A percentile compares a stretch with the other conserved stretches of the same genome.
Evolutionary conservation across 1,140 invertebrate species (phyloP).

Genomic region (Drosophila hydei): DNA sequence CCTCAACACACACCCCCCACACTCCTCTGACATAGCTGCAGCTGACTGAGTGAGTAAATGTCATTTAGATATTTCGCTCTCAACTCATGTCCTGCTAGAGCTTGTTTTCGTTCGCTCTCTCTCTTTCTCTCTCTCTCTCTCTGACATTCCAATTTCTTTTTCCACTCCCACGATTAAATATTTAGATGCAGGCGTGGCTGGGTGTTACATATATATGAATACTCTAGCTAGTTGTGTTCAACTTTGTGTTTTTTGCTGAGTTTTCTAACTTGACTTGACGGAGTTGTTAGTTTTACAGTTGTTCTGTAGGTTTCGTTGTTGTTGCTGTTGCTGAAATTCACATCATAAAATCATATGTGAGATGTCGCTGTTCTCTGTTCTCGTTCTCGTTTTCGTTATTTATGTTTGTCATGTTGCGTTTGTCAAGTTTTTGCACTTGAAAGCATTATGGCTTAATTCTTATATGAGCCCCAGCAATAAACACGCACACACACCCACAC

Average conservation of each 20-base stretch:
- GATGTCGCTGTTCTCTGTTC: slow-evolving; percentile 20
- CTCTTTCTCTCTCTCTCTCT: slow-evolving; percentile 39
- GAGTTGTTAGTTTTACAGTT: slow-evolving; percentile 76
- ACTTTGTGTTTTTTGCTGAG: slow-evolving; percentile 51
- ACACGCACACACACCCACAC: slow-evolving; percentile 13
- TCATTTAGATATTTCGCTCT: slow-evolving; percentile 74
- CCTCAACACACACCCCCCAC: not conserved
- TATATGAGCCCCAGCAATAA: slow-evolving; percentile 60
- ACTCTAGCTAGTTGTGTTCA: not conserved
- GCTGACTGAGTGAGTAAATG: slow-evolving; percentile 74
- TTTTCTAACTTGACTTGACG: slow-evolving; percentile 68
- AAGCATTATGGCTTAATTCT: slow-evolving; percentile 80
- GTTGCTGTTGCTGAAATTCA: slow-evolving; percentile 42
- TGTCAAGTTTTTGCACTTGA: slow-evolving; percentile 80
- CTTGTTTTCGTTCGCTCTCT: not conserved
- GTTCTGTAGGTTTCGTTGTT: slow-evolving; percentile 17
- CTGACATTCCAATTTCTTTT: slow-evolving; percentile 81
- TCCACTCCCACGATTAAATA: slow-evolving; percentile 66
- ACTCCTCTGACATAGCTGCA: not conserved
- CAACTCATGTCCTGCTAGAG: slow-evolving; percentile 20
- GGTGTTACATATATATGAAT: not conserved
- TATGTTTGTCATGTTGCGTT: slow-evolving; percentile 82
- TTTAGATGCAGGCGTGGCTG: slow-evolving; percentile 39
- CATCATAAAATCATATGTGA: slow-evolving; percentile 72
- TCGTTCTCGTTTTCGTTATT: slow-evolving; percentile 69